phyloP scores from a whole-genome alignment of 2,888 invertebrate genomes.

The Patella ulyssiponensis region DNA sequence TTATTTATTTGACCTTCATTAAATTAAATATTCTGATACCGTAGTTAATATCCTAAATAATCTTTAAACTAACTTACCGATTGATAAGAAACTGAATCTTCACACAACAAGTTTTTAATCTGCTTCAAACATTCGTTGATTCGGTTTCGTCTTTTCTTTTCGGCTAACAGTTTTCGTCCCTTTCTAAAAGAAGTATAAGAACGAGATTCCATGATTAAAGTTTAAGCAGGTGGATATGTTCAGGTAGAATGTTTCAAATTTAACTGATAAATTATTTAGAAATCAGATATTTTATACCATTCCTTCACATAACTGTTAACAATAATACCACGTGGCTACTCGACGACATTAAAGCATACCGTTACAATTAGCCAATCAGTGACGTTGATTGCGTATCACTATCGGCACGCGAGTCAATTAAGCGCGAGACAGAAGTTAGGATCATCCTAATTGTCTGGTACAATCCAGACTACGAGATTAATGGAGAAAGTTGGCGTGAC shows the following conservation, averaged over 20 bases:
- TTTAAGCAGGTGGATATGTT: background rate
- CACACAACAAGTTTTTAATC: background rate
- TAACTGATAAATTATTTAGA: background rate
- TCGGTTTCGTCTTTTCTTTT: slow-evolving; percentile 6
- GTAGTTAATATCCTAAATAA: too few relatives aligned
- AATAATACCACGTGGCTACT: background rate
- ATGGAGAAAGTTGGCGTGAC: background rate
- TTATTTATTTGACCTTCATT: too few relatives aligned
- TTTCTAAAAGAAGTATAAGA: slow-evolving; percentile 4
- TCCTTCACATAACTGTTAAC: background rate
- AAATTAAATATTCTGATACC: too few relatives aligned
- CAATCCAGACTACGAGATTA: background rate
- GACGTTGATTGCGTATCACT: background rate
- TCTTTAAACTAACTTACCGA: background rate
- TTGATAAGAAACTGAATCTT: background rate
- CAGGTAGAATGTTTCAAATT: background rate
- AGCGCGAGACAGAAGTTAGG: background rate
- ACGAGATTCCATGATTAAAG: background rate
- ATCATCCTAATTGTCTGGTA: background rate
- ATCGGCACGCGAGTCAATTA: background rate
- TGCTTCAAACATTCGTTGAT: background rate
- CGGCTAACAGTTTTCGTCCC: background rate
- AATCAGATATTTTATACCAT: background rate
- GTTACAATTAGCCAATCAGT: background rate
- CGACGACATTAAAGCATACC: background rate